Conservation (phyloP, 2,888 invertebrate species). For the Cabera pusaria region DNA sequence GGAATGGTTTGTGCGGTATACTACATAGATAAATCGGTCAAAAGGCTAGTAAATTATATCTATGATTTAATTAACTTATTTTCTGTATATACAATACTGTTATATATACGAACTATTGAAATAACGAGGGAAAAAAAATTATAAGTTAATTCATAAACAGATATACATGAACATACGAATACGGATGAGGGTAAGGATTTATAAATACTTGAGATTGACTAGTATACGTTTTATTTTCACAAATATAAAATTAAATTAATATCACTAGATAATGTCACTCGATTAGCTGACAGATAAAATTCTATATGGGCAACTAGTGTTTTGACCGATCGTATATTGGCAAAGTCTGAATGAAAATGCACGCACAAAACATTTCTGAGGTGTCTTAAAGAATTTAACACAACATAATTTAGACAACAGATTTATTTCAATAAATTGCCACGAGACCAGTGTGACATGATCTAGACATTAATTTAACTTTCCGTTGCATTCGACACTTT, state of each 20-base stretch:
- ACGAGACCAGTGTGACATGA: constrained; percentile 83
- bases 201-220: constrained; percentile 74
- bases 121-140: constrained; percentile 47
- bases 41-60: constrained; percentile 73
- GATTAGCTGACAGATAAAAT: constrained; percentile 57
- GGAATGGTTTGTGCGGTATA: constrained; percentile 71
- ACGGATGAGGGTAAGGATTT: constrained; percentile 55
- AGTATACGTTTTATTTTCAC: constrained; percentile 71
- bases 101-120: constrained; percentile 47
- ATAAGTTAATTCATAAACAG: constrained; percentile 45
- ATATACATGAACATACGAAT: constrained; percentile 46
- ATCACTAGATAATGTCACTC: constrained; percentile 81
- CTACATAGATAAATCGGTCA: constrained; percentile 79
- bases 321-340: constrained; percentile 68
- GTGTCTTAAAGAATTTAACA: constrained; percentile 75
- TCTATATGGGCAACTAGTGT: constrained; percentile 61
- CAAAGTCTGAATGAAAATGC: constrained; percentile 38
- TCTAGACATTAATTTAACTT: constrained; percentile 84
- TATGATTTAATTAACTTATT: constrained; percentile 60
- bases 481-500: constrained; percentile 77
- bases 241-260: constrained; percentile 76
- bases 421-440: constrained; percentile 83
- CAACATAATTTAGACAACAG: constrained; percentile 76
- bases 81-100: constrained; percentile 57
- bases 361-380: constrained; percentile 72